Percentiles rank a stretch among this genome's conserved stretches.
These are phyloP conservation scores for Apistogramma diplotaenia DNA, from an alignment of 2,113 vertebrate species.

Conservation along the genomic window DNA sequence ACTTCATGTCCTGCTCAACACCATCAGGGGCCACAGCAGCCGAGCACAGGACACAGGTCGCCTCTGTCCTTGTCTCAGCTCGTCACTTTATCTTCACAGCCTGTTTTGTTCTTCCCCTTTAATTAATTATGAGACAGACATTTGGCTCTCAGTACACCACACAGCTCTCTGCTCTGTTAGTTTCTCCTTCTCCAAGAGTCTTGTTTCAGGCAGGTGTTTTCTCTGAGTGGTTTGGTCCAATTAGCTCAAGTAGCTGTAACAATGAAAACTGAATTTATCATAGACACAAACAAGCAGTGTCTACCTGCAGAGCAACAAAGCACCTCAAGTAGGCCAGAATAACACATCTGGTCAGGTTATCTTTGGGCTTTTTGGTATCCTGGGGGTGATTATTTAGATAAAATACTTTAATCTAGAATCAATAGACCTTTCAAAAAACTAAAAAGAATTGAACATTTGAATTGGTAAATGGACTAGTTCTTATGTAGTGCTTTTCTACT, in stretches of 20 bases:
- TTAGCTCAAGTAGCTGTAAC: not conserved
- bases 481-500: too few relatives aligned
- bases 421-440: too few relatives aligned
- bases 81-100: constrained; percentile 29
- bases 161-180: not conserved
- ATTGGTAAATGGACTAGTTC: too few relatives aligned
- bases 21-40: not conserved
- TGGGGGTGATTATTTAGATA: not conserved
- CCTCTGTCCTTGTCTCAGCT: constrained; percentile 27
- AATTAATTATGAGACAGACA: constrained; percentile 30
- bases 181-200: not conserved
- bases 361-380: not conserved
- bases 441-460: too few relatives aligned
- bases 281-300: not conserved
- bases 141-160: not conserved
- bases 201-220: not conserved
- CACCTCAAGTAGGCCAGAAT: not conserved
- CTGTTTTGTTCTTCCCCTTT: constrained; percentile 9
- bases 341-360: not conserved
- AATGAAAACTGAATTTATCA: not conserved
- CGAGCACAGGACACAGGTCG: not conserved
- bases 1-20: not conserved
- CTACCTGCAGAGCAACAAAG: not conserved
- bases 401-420: not conserved
- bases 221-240: not conserved